Percentiles rank a stretch among this genome's conserved stretches.
Evolutionary conservation across 2,888 invertebrate species (phyloP).

Genomic region (Balanococcus diminutus): DNA sequence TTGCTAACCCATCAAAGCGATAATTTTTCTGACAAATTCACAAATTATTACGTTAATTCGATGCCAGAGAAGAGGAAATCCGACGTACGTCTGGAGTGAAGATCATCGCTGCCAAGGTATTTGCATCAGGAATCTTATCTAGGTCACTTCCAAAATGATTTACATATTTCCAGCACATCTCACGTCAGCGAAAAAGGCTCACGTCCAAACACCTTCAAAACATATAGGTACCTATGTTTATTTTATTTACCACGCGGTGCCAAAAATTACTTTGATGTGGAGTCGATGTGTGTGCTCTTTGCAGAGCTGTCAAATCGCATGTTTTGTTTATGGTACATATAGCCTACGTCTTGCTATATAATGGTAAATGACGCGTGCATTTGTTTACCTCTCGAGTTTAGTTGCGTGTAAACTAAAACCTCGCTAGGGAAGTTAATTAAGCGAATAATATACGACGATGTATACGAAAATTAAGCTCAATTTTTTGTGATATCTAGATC

Average conservation of each 20-base stretch:
- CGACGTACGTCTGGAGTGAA: not conserved
- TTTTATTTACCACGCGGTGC: not conserved
- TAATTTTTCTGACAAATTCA: not conserved
- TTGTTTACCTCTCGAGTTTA: not conserved
- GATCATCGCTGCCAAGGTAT: not conserved
- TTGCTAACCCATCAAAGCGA: not conserved
- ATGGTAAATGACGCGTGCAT: slow-evolving; percentile 28
- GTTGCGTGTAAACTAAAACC: not conserved
- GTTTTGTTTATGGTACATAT: not conserved
- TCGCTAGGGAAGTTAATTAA: not conserved
- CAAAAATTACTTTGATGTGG: slow-evolving; percentile 36
- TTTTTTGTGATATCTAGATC: not conserved
- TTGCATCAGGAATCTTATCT: not conserved
- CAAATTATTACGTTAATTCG: not conserved
- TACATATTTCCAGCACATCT: not conserved
- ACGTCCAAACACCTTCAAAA: slow-evolving; percentile 2
- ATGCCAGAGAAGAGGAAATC: not conserved
- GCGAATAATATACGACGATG: slow-evolving; percentile 8
- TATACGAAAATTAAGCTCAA: not conserved
- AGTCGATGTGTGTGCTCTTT: not conserved
- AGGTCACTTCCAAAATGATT: slow-evolving; percentile 16
- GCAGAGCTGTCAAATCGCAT: not conserved
- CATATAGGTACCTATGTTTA: not conserved
- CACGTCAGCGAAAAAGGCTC: too few relatives aligned
- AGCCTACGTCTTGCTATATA: not conserved